Conservation (phyloP, 1,140 invertebrate species). For the Drosophila athabasca region DNA sequence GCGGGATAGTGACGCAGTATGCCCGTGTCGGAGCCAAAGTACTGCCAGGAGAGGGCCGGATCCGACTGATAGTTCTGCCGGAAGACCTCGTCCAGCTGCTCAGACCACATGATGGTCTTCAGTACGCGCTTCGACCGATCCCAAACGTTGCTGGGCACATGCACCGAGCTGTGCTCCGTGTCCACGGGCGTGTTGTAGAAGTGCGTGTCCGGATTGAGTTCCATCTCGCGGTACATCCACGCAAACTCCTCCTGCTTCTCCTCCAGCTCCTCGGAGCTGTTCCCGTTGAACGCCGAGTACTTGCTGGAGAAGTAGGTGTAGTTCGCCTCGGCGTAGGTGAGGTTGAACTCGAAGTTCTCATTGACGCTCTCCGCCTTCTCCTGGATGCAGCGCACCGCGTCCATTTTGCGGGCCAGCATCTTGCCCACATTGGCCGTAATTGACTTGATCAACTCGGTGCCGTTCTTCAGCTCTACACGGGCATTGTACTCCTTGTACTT, state of each 20-base stretch:
- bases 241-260: conserved; percentile 19
- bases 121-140: conserved; percentile 88
- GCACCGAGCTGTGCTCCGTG: conserved; percentile 92
- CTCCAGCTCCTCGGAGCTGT: conserved; percentile 56
- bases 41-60: conserved; percentile 96
- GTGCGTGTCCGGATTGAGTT: conserved; percentile 89
- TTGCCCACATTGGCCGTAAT: conserved; percentile 90
- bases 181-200: conserved; percentile 95
- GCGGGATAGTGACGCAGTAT: conserved; percentile 95
- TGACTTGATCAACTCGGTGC: conserved; percentile 88
- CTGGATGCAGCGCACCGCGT: conserved; percentile 91
- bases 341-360: conserved; percentile 85
- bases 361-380: conserved; percentile 87
- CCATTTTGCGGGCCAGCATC: conserved; percentile 92
- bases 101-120: conserved; percentile 94
- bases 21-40: conserved; percentile 96
- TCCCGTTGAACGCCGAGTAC: conserved; percentile 85
- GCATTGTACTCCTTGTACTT: conserved; percentile 90
- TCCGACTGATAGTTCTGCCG: conserved; percentile 93
- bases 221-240: conserved; percentile 84
- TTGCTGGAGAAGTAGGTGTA: conserved; percentile 89
- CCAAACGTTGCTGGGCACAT: conserved; percentile 97
- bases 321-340: conserved; percentile 75
- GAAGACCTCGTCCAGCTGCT: conserved; percentile 92
- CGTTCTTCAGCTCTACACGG: conserved; percentile 89